Percentiles rank a stretch among this genome's conserved stretches.
Evolutionary conservation across 2,797 vertebrate genomes (phyloP).

Genomic region (Enteromius treurensis): DNA sequence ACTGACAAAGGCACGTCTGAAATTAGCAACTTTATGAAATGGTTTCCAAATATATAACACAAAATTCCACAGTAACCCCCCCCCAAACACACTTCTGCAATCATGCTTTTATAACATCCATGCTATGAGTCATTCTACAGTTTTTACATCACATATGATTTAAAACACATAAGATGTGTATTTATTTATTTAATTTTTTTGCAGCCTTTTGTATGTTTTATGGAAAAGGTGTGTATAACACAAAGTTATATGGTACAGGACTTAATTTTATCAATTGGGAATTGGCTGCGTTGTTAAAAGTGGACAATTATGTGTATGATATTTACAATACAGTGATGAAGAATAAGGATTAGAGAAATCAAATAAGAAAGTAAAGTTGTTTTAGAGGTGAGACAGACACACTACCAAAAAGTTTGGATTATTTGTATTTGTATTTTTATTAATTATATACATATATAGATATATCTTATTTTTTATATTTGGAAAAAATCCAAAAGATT

Average conservation of each 20-base stretch:
- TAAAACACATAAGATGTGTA: neutral
- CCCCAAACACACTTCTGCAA: neutral
- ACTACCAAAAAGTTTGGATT: neutral
- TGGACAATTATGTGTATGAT: neutral
- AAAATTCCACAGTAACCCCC: neutral
- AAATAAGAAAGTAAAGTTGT: neutral
- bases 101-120: neutral
- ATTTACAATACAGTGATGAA: neutral
- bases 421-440: neutral
- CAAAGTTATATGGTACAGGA: neutral
- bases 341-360: neutral
- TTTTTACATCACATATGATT: neutral
- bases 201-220: neutral
- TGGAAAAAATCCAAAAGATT: neutral
- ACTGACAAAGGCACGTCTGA: slow-evolving; percentile 12
- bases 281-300: neutral
- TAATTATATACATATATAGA: too few relatives aligned
- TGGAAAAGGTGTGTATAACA: neutral
- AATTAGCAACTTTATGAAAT: slow-evolving; percentile 28
- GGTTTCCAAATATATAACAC: neutral
- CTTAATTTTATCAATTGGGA: neutral
- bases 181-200: too few relatives aligned
- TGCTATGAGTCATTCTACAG: neutral
- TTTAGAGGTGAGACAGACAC: neutral
- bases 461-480: neutral